Conservation (phyloP, 2,113 vertebrate species). For the Narcine bancroftii region DNA sequence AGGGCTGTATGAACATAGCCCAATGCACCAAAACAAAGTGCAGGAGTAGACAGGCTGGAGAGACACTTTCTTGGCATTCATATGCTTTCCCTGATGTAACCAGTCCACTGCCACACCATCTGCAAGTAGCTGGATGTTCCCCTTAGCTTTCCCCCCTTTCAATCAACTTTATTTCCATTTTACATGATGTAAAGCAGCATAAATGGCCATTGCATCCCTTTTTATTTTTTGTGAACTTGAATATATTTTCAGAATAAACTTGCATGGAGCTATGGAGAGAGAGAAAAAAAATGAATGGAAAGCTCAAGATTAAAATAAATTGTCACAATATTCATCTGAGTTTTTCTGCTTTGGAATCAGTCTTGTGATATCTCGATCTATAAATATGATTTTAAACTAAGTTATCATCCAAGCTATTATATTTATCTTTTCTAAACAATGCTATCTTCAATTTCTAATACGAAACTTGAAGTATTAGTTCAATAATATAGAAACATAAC, state of each 20-base stretch:
- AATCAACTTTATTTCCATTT: background rate
- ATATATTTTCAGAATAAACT: conserved; percentile 24
- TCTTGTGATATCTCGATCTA: conserved; percentile 8
- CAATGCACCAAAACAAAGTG: background rate
- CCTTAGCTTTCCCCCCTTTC: background rate
- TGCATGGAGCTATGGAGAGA: background rate
- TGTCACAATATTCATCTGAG: background rate
- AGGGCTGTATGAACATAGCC: background rate
- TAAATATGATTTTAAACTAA: conserved; percentile 25
- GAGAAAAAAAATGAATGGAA: background rate
- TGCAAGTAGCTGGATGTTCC: no score
- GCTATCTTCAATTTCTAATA: conserved; percentile 29
- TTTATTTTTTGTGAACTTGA: background rate
- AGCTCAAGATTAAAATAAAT: conserved; percentile 19
- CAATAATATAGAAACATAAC: conserved; percentile 14
- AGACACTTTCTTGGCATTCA: background rate
- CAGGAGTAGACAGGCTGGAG: background rate
- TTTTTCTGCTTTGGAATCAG: conserved; percentile 7
- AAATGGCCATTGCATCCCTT: background rate
- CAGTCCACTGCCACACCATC: no score
- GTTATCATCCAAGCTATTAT: conserved; percentile 5
- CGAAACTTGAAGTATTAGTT: conserved; percentile 20
- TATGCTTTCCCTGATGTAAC: background rate
- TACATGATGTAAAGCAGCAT: background rate
- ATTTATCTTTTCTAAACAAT: conserved; percentile 26